phyloP scores from a whole-genome alignment of 2,797 vertebrate species.

The Triplophysa yarkandensis region DNA sequence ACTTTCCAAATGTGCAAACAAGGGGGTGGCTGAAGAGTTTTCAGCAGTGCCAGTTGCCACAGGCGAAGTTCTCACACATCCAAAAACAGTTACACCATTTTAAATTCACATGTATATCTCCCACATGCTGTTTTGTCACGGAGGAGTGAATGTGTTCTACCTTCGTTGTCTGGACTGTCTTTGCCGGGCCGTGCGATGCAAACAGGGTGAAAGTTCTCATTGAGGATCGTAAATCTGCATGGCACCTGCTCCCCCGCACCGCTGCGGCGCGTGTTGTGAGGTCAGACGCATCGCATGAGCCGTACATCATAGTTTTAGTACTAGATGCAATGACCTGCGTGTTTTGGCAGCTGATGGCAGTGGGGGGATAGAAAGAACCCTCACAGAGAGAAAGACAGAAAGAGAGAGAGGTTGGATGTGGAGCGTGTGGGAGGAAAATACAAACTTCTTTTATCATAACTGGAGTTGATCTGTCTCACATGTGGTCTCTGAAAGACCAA shows the following conservation, averaged over 20 bases:
- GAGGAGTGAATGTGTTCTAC: constrained; percentile 47
- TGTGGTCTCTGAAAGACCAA: constrained; percentile 23
- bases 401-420: not conserved
- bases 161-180: constrained; percentile 38
- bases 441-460: constrained; percentile 8
- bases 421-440: constrained; percentile 31
- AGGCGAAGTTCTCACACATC: constrained; percentile 13
- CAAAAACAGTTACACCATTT: constrained; percentile 28
- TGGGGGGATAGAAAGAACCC: constrained; percentile 46
- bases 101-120: constrained; percentile 15
- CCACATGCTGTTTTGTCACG: constrained; percentile 24
- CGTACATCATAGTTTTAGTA: constrained; percentile 77
- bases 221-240: constrained; percentile 71
- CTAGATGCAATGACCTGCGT: constrained; percentile 71
- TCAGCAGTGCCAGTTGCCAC: constrained; percentile 12
- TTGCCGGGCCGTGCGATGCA: constrained; percentile 33
- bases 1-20: constrained; percentile 7
- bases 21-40: not conserved
- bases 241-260: constrained; percentile 74
- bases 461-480: constrained; percentile 5
- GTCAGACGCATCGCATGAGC: constrained; percentile 71
- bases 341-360: constrained; percentile 78
- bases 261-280: constrained; percentile 71
- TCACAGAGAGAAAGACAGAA: constrained; percentile 19
- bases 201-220: constrained; percentile 57